Percentiles rank a stretch among this genome's conserved stretches.
phyloP scores from a whole-genome alignment of 2,888 invertebrate genomes.

The Pseudococcus jackbeardsleyi region DNA sequence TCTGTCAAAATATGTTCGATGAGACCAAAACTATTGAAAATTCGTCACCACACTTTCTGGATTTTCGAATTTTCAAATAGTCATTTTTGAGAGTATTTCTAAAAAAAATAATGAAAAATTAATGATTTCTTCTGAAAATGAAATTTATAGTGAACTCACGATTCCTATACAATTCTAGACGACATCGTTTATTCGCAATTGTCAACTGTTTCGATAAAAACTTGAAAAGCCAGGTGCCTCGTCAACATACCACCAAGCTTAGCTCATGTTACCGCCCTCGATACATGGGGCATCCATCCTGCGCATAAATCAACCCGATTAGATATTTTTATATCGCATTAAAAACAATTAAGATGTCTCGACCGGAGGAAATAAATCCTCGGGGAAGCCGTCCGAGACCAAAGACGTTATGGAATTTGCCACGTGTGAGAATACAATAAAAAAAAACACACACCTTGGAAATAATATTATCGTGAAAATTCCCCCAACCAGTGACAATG shows the following conservation, averaged over 20 bases:
- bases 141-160: too few relatives aligned
- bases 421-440: background rate
- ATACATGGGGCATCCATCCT: background rate
- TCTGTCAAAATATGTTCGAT: too few relatives aligned
- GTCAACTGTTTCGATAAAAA: background rate
- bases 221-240: background rate
- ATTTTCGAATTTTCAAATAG: too few relatives aligned
- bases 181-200: background rate
- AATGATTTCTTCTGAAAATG: too few relatives aligned
- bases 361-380: slow-evolving; percentile 1
- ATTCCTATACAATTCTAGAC: background rate
- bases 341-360: background rate
- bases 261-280: background rate
- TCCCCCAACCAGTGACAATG: too few relatives aligned
- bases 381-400: background rate
- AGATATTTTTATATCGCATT: background rate
- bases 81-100: too few relatives aligned
- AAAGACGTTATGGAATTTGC: background rate
- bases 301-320: background rate
- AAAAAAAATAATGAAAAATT: too few relatives aligned
- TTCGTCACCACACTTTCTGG: too few relatives aligned
- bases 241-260: background rate
- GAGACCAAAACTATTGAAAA: too few relatives aligned
- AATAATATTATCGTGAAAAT: background rate
- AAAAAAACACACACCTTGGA: background rate